A percentile compares a stretch with the other conserved stretches of the same genome.
Evolutionary conservation across 2,888 invertebrate genomes (phyloP).

Genomic region (Autographa pulchrina): DNA sequence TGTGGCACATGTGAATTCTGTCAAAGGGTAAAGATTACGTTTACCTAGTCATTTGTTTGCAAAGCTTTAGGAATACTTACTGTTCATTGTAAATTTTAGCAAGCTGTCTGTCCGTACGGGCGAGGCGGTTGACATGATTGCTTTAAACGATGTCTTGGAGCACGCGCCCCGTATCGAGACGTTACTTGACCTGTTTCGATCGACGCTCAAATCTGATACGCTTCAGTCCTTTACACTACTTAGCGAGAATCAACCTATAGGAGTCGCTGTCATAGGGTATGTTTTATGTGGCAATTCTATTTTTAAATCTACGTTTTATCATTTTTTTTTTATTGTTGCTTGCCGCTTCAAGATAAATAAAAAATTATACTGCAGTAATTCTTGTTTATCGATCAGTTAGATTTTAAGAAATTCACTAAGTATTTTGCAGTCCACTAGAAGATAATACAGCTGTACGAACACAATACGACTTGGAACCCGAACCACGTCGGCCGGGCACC

Average conservation of each 20-base stretch:
- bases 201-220: constrained; percentile 63
- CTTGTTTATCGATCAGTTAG: not conserved
- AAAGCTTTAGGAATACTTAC: not conserved
- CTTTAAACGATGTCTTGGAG: constrained; percentile 70
- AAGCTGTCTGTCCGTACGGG: constrained; percentile 73
- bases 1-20: constrained; percentile 83
- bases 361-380: no score
- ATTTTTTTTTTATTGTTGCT: no score
- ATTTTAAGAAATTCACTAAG: not conserved
- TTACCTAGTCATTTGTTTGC: not conserved
- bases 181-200: constrained; percentile 71
- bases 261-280: constrained; percentile 85
- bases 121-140: constrained; percentile 71
- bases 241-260: constrained; percentile 83
- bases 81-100: constrained; percentile 58
- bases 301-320: no score
- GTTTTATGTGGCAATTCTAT: constrained; percentile 13
- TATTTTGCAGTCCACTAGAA: constrained; percentile 74
- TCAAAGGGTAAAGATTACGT: constrained; percentile 76
- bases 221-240: constrained; percentile 73
- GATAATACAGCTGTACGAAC: constrained; percentile 73
- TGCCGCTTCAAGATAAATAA: no score
- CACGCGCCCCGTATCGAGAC: constrained; percentile 68
- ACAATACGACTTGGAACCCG: constrained; percentile 78
- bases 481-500: constrained; percentile 72